phyloP scores from a whole-genome alignment of 64 coral and sea anemone genomes.

The Stichodactyla helianthus region DNA sequence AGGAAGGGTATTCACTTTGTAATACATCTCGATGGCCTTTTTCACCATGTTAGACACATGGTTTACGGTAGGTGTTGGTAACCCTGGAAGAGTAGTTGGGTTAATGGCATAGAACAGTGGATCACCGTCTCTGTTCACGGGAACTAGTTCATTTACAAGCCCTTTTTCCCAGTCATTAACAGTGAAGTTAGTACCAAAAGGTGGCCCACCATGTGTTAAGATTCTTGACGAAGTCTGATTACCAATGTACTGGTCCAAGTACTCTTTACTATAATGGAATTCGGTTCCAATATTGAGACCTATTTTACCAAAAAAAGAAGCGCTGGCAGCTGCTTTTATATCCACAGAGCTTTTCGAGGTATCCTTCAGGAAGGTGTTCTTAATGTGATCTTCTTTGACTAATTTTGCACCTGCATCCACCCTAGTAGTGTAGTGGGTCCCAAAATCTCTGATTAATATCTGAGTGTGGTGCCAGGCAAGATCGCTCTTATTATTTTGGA shows the following conservation, averaged over 20 bases:
- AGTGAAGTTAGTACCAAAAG: conserved; percentile 63
- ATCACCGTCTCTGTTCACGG: conserved; percentile 65
- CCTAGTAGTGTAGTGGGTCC: conserved; percentile 77
- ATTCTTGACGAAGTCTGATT: conserved; percentile 51
- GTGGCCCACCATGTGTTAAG: conserved; percentile 67
- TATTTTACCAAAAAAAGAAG: conserved; percentile 59
- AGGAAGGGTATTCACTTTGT: conserved; percentile 58
- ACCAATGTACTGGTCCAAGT: conserved; percentile 56
- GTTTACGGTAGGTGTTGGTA: conserved; percentile 22
- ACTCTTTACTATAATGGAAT: background rate
- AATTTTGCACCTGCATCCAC: conserved; percentile 75
- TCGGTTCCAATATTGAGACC: background rate
- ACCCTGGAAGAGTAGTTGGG: conserved; percentile 43
- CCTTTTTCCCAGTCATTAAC: conserved; percentile 75
- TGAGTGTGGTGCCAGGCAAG: conserved; percentile 66
- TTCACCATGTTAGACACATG: conserved; percentile 54
- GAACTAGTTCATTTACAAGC: conserved; percentile 50
- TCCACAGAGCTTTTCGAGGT: conserved; percentile 38
- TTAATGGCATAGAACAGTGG: conserved; percentile 62
- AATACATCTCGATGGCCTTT: conserved; percentile 49
- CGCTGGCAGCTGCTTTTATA: conserved; percentile 71
- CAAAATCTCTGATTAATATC: conserved; percentile 78
- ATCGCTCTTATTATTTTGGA: conserved; percentile 78
- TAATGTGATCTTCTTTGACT: conserved; percentile 71
- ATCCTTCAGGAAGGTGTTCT: conserved; percentile 24